Evolutionary conservation across 2,888 invertebrate genomes (phyloP).

Genomic region (Rhagophthalmus giganteus): DNA sequence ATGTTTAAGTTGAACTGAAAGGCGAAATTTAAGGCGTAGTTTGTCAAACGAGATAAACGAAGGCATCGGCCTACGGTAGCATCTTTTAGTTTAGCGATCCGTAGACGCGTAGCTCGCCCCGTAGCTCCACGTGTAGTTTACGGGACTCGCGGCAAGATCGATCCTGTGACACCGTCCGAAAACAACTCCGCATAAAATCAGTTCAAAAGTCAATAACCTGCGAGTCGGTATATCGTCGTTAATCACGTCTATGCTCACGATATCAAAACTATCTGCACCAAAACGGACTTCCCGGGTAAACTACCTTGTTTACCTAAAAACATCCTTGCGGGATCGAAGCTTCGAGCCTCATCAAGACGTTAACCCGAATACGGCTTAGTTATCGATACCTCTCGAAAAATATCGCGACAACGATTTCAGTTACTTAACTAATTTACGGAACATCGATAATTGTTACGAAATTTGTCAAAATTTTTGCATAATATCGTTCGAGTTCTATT

Average conservation of each 20-base stretch:
- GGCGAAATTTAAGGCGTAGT: slow-evolving; percentile 27
- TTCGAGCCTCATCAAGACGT: slow-evolving; percentile 16
- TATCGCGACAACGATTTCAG: no score
- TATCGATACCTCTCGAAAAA: no score
- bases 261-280: slow-evolving; percentile 20
- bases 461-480: no score
- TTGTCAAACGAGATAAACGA: slow-evolving; percentile 28
- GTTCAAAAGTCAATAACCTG: slow-evolving; percentile 41
- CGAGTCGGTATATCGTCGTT: slow-evolving; percentile 25
- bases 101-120: slow-evolving; percentile 28
- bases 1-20: slow-evolving; percentile 37
- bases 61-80: slow-evolving; percentile 37
- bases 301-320: slow-evolving; percentile 21
- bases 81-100: slow-evolving; percentile 31
- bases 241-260: slow-evolving; percentile 24
- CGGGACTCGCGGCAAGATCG: slow-evolving; percentile 29
- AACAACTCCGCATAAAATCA: slow-evolving; percentile 35
- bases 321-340: slow-evolving; percentile 20
- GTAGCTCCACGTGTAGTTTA: slow-evolving; percentile 27
- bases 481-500: no score
- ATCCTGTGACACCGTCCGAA: slow-evolving; percentile 34
- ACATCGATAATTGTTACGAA: no score
- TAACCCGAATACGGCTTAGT: slow-evolving; percentile 13
- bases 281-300: slow-evolving; percentile 23
- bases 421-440: no score